A percentile compares a stretch with the other conserved stretches of the same genome.
phyloP scores from a whole-genome alignment of 2,113 vertebrate species.

The Dromaius novaehollandiae region DNA sequence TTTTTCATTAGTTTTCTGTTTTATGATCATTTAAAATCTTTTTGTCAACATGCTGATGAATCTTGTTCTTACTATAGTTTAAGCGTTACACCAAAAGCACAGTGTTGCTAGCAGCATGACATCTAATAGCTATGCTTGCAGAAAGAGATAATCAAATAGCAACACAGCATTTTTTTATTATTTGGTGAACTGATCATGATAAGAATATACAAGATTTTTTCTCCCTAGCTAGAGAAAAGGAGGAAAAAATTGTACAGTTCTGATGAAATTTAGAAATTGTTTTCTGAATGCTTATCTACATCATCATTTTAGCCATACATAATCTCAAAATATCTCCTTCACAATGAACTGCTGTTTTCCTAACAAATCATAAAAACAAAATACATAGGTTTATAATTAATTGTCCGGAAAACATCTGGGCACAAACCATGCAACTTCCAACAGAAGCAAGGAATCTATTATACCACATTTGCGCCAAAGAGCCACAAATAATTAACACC shows the following conservation, averaged over 20 bases:
- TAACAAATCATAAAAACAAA: neutral
- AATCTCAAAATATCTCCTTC: neutral
- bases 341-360: neutral
- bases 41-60: neutral
- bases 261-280: neutral
- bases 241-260: neutral
- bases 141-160: neutral
- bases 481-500: neutral
- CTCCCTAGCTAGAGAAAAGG: neutral
- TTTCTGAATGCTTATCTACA: neutral
- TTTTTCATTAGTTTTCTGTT: conserved; percentile 3
- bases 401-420: neutral
- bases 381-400: neutral
- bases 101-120: neutral
- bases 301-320: neutral
- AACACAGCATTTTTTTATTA: neutral
- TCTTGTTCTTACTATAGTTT: neutral
- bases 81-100: neutral
- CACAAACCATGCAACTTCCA: neutral
- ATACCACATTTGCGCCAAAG: neutral
- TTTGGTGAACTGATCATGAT: neutral
- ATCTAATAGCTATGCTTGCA: neutral
- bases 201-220: neutral
- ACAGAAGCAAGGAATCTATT: neutral
- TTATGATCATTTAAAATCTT: neutral